Conservation (phyloP, 2,797 vertebrate species). For the Natrix natrix region DNA sequence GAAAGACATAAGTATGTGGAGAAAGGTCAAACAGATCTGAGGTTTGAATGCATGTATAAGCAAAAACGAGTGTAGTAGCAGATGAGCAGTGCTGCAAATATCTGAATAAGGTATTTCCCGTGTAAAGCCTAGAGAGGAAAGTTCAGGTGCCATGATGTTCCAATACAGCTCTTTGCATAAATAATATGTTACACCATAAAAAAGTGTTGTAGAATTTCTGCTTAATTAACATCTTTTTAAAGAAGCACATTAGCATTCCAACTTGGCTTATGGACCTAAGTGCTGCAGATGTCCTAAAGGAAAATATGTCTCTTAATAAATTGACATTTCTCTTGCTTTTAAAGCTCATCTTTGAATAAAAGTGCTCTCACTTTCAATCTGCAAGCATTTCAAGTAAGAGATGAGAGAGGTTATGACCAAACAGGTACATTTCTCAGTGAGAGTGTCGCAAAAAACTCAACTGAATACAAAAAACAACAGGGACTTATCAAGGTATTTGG, state of each 20-base stretch:
- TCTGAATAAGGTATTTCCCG: conserved; percentile 1
- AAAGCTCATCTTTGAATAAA: conserved; percentile 8
- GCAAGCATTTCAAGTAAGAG: not conserved
- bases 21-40: not conserved
- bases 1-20: not conserved
- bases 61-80: not conserved
- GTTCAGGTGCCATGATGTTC: accelerated
- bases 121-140: not conserved
- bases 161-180: not conserved
- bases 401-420: not conserved
- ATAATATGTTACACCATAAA: not conserved
- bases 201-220: not conserved
- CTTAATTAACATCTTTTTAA: not conserved
- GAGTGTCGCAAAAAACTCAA: not conserved
- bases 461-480: not conserved
- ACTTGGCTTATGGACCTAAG: conserved; percentile 18
- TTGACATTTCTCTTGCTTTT: not conserved
- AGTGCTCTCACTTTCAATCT: not conserved
- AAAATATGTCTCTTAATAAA: conserved; percentile 9
- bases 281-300: not conserved
- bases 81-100: not conserved
- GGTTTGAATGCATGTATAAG: not conserved
- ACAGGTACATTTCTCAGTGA: not conserved
- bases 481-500: not conserved
- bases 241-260: conserved; percentile 10